Conservation (phyloP, 35 echinoderm and acorn worm species). For the Ophioderma brevispina region DNA sequence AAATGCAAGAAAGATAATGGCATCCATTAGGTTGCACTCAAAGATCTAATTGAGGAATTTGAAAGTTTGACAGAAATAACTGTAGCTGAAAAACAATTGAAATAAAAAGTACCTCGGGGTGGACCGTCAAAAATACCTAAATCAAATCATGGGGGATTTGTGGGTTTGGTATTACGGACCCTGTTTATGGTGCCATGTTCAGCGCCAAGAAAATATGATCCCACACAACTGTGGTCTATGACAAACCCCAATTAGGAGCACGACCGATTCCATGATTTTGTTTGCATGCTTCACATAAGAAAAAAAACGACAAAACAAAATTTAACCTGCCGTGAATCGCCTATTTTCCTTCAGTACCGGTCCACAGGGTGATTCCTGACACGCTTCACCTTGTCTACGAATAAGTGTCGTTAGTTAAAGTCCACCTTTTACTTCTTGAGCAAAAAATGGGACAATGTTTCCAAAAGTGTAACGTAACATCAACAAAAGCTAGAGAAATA, state of each 20-base stretch:
- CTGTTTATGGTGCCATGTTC: conserved; percentile 63
- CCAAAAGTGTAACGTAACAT: conserved; percentile 37
- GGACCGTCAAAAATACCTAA: conserved; percentile 66
- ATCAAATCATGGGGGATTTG: conserved; percentile 63
- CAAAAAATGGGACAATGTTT: conserved; percentile 50
- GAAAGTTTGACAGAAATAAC: conserved; percentile 35
- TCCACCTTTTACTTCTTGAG: conserved; percentile 46
- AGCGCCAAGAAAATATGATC: conserved; percentile 43
- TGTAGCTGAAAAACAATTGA: conserved; percentile 29
- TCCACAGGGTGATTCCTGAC: conserved; percentile 69
- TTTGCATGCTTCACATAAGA: conserved; percentile 22
- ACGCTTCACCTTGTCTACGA: conserved; percentile 59
- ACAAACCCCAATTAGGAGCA: conserved; percentile 37
- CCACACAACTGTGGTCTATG: conserved; percentile 60
- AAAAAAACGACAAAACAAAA: conserved; percentile 50
- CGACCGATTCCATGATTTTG: conserved; percentile 58
- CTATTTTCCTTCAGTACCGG: conserved; percentile 59
- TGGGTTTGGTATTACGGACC: conserved; percentile 54
- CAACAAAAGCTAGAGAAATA: conserved; percentile 54
- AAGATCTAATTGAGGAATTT: conserved; percentile 57
- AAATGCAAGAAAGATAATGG: conserved; percentile 57
- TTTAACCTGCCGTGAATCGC: conserved; percentile 54
- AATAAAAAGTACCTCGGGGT: conserved; percentile 65
- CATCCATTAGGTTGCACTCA: conserved; percentile 32
- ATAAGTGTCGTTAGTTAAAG: conserved; percentile 58